Percentiles rank a stretch among this genome's conserved stretches.
phyloP scores from a whole-genome alignment of 2,888 invertebrate species.

The Drosophila kanekoi region DNA sequence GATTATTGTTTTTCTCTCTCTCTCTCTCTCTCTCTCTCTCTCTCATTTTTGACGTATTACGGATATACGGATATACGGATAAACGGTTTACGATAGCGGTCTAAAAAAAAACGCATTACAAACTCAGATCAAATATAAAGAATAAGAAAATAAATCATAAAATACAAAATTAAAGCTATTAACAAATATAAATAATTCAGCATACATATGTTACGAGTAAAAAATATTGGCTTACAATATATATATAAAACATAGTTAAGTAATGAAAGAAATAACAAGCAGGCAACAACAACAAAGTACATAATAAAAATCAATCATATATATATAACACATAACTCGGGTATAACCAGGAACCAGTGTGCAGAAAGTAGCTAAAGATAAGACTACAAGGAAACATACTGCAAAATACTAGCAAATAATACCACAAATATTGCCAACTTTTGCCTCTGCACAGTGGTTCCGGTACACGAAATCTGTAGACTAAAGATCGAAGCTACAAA shows the following conservation, averaged over 20 bases:
- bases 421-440: background rate
- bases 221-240: conserved; percentile 14
- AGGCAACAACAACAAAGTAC: conserved; percentile 31
- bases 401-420: background rate
- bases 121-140: too few species aligned
- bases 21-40: conserved; percentile 5
- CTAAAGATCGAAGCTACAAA: conserved; percentile 34
- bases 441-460: conserved; percentile 15
- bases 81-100: conserved; percentile 13
- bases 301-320: conserved; percentile 18
- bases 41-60: conserved; percentile 27
- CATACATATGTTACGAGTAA: conserved; percentile 1
- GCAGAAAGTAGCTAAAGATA: conserved; percentile 15
- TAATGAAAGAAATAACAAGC: conserved; percentile 27
- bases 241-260: conserved; percentile 11
- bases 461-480: background rate
- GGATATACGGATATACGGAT: conserved; percentile 28
- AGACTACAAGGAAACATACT: conserved; percentile 7
- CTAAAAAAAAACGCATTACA: conserved; percentile 1
- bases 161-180: conserved; percentile 27
- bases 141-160: conserved; percentile 17
- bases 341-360: conserved; percentile 8
- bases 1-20: conserved; percentile 10
- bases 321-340: conserved; percentile 12
- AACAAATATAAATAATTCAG: conserved; percentile 11